Conservation (phyloP, 2,797 vertebrate species). For the Simalia tracyae region DNA sequence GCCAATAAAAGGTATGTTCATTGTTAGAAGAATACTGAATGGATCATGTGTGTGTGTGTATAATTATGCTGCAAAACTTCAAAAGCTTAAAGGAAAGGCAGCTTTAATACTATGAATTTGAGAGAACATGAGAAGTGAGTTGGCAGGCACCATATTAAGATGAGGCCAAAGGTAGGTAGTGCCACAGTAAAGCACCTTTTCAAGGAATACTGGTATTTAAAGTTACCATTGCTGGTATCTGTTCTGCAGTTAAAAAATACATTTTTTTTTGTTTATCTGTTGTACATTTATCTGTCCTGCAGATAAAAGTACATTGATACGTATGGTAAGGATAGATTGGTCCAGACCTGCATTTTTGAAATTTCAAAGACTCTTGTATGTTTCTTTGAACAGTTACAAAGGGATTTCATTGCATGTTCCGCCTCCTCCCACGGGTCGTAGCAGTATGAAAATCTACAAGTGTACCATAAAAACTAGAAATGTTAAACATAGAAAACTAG, state of each 20-base stretch:
- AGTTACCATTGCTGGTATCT: slow-evolving; percentile 13
- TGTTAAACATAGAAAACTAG: not conserved
- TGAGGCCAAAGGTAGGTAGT: slow-evolving; percentile 45
- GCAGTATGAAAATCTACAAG: not conserved
- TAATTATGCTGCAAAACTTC: slow-evolving; percentile 63
- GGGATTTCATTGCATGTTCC: not conserved
- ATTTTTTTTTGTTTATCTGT: slow-evolving; percentile 29
- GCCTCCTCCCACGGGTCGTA: not conserved
- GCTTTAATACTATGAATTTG: slow-evolving; percentile 57
- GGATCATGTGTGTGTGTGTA: slow-evolving; percentile 50
- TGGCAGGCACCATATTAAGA: slow-evolving; percentile 31
- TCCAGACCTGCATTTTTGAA: not conserved
- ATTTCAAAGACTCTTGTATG: not conserved
- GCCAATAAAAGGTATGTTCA: slow-evolving; percentile 63
- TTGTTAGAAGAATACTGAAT: slow-evolving; percentile 61
- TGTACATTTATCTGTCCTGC: slow-evolving; percentile 8
- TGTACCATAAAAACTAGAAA: not conserved
- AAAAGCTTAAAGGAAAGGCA: slow-evolving; percentile 59
- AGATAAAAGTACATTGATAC: slow-evolving; percentile 4
- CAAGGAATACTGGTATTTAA: slow-evolving; percentile 46
- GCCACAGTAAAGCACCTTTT: slow-evolving; percentile 39
- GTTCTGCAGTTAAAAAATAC: slow-evolving; percentile 19
- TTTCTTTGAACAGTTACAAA: not conserved
- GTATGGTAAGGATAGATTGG: not conserved
- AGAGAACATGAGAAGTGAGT: slow-evolving; percentile 48